Evolutionary conservation across 2,113 vertebrate genomes (phyloP).

Genomic region (Prinia subflava): DNA sequence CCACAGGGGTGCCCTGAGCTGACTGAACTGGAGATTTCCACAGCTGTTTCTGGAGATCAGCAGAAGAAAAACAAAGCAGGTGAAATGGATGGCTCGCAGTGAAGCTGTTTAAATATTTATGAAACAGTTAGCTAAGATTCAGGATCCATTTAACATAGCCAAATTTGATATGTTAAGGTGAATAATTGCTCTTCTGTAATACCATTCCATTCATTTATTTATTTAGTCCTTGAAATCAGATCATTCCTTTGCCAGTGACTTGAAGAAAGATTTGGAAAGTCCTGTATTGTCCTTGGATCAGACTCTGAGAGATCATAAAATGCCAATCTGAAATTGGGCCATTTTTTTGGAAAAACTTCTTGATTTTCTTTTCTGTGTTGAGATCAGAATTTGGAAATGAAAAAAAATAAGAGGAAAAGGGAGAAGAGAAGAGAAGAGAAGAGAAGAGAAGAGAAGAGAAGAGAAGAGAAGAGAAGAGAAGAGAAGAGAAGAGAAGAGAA

Average conservation of each 20-base stretch:
- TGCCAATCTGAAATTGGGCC: neutral
- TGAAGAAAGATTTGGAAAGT: neutral
- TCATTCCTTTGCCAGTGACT: neutral
- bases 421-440: fast-evolving
- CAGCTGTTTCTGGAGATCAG: neutral
- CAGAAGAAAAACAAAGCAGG: constrained; percentile 45
- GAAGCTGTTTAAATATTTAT: constrained; percentile 57
- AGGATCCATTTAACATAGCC: constrained; percentile 21
- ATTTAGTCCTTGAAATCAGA: neutral
- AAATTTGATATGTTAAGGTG: constrained; percentile 35
- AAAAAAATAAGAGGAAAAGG: fast-evolving
- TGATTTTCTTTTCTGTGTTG: neutral
- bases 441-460: too few species aligned
- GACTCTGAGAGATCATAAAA: neutral
- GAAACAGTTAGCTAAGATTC: constrained; percentile 40
- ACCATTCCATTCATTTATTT: neutral
- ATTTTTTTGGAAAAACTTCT: neutral
- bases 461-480: too few species aligned
- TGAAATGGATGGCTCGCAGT: neutral
- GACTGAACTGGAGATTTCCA: constrained; percentile 1
- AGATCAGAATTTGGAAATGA: neutral
- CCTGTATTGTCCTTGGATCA: neutral
- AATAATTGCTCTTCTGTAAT: constrained; percentile 6
- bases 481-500: too few species aligned
- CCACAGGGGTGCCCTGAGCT: neutral